phyloP scores from a whole-genome alignment of 2,113 vertebrate genomes.

The Hyperopisus bebe region DNA sequence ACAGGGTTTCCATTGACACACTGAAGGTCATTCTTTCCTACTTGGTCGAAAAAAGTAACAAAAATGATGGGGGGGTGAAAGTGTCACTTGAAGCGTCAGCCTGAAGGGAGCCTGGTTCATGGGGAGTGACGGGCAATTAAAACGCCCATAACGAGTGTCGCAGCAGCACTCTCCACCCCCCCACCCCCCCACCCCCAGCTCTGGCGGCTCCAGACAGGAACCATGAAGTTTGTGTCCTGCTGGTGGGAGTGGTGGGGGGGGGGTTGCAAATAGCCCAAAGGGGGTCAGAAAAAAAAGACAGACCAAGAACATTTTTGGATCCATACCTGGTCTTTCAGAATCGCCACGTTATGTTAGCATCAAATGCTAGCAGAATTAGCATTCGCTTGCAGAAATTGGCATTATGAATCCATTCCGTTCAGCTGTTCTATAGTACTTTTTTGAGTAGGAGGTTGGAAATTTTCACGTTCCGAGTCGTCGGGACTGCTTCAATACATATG shows the following conservation, averaged over 20 bases:
- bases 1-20: not conserved
- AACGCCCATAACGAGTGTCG: not conserved
- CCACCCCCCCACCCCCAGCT: not conserved
- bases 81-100: not conserved
- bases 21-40: not conserved
- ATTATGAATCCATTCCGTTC: not conserved
- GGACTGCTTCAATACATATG: not conserved
- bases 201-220: not conserved
- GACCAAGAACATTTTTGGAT: not conserved
- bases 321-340: not conserved
- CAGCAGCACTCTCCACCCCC: not conserved
- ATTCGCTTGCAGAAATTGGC: not conserved
- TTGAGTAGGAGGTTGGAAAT: not conserved
- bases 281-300: not conserved
- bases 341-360: not conserved
- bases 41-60: not conserved
- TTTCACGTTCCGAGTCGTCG: not conserved
- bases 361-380: not conserved
- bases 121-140: constrained; percentile 7
- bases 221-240: not conserved
- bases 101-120: not conserved
- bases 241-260: not conserved
- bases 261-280: not conserved
- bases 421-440: not conserved
- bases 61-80: not conserved